A percentile compares a stretch with the other conserved stretches of the same genome.
phyloP scores from a whole-genome alignment of 2,113 vertebrate species.

The Dermatemys mawii region DNA sequence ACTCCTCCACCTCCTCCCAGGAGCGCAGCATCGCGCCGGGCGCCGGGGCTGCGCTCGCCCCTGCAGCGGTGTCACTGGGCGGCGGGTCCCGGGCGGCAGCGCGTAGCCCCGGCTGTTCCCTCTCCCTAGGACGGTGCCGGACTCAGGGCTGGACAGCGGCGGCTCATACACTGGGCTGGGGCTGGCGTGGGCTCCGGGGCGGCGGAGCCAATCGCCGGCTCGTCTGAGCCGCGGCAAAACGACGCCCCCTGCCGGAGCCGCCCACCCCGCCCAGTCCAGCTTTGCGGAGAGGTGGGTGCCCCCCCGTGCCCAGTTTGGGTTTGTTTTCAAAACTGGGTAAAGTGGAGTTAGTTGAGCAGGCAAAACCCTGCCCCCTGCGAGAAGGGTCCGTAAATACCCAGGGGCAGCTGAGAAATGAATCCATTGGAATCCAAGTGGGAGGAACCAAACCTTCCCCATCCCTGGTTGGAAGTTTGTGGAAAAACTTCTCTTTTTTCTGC shows the following conservation, averaged over 20 bases:
- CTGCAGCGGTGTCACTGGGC: neutral
- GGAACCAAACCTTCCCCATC: rapidly evolving
- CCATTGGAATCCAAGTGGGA: neutral
- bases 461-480: rapidly evolving
- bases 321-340: neutral
- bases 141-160: neutral
- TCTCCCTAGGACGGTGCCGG: neutral
- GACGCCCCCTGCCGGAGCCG: neutral
- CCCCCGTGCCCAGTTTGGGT: too few relatives aligned
- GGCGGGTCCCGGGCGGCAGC: neutral
- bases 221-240: neutral
- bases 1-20: neutral
- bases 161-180: neutral
- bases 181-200: neutral
- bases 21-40: constrained; percentile 21
- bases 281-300: neutral
- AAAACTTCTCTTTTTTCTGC: neutral
- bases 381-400: neutral
- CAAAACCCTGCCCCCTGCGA: too few relatives aligned
- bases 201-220: neutral
- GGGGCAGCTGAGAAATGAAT: neutral
- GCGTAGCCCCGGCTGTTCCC: rapidly evolving
- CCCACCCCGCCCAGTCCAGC: neutral
- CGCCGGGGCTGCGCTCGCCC: neutral
- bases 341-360: neutral